phyloP scores from a whole-genome alignment of 2,113 vertebrate species.

The Athene noctua region DNA sequence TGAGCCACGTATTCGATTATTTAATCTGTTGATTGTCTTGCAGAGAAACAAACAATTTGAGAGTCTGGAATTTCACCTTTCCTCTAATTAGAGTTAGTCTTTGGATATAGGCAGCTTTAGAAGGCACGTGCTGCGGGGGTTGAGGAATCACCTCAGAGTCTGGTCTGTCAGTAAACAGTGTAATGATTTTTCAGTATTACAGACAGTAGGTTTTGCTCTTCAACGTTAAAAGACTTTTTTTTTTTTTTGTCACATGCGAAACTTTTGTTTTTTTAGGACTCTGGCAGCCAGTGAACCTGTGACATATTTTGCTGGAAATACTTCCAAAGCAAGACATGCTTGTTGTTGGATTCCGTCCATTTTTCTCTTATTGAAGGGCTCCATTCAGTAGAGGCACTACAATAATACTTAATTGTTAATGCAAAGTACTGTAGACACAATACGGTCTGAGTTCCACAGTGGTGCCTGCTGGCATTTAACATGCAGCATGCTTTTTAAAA shows the following conservation, averaged over 20 bases:
- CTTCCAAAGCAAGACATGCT: constrained; percentile 44
- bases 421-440: constrained; percentile 67
- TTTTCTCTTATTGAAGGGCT: constrained; percentile 34
- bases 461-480: constrained; percentile 53
- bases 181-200: neutral
- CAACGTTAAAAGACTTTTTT: neutral
- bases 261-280: neutral
- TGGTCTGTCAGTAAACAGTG: neutral
- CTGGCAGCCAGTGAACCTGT: neutral
- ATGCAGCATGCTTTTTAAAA: constrained; percentile 2
- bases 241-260: neutral
- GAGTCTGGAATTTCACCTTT: neutral
- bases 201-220: neutral
- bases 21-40: neutral
- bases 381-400: constrained; percentile 55
- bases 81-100: neutral
- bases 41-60: neutral
- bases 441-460: constrained; percentile 48
- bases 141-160: neutral
- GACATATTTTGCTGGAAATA: constrained; percentile 34
- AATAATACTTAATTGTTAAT: constrained; percentile 64
- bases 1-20: neutral
- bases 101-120: neutral
- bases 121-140: neutral
- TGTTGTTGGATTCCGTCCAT: constrained; percentile 29